Evolutionary conservation across 1,140 invertebrate genomes (phyloP).

Genomic region (Bicyclus anynana): DNA sequence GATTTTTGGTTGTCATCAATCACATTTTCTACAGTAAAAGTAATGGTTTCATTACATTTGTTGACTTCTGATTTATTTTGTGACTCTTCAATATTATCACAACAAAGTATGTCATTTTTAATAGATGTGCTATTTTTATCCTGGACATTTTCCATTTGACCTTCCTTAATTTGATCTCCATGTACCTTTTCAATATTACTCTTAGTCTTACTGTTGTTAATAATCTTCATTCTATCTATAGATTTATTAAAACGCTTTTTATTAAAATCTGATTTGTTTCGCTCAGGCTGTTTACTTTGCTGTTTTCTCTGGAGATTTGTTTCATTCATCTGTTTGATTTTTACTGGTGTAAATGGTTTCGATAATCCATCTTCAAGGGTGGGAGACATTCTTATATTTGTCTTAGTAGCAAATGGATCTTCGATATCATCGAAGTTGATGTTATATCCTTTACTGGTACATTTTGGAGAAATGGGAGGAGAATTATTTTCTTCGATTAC

Average conservation of each 20-base stretch:
- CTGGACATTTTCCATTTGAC: too few species aligned
- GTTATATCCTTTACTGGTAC: constrained; percentile 54
- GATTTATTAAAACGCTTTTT: neutral
- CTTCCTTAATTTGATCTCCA: too few species aligned
- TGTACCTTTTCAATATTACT: neutral
- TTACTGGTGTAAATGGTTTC: neutral
- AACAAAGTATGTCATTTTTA: too few species aligned
- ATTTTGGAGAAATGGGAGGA: constrained; percentile 42
- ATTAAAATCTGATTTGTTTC: constrained; percentile 21
- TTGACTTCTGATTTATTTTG: neutral
- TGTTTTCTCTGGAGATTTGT: constrained; percentile 17
- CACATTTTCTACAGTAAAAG: neutral
- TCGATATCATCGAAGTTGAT: constrained; percentile 65
- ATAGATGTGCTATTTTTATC: too few species aligned
- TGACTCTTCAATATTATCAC: too few species aligned
- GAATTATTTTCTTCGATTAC: constrained; percentile 22
- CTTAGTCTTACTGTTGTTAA: neutral
- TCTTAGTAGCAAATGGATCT: constrained; percentile 64
- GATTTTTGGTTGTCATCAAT: neutral
- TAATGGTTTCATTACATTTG: neutral
- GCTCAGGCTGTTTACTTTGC: constrained; percentile 40
- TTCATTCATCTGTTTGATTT: neutral
- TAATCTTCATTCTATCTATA: neutral
- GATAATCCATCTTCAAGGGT: constrained; percentile 22
- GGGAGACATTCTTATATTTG: constrained; percentile 52